phyloP scores from a whole-genome alignment of 2,113 vertebrate species.

The Stegostoma tigrinum region DNA sequence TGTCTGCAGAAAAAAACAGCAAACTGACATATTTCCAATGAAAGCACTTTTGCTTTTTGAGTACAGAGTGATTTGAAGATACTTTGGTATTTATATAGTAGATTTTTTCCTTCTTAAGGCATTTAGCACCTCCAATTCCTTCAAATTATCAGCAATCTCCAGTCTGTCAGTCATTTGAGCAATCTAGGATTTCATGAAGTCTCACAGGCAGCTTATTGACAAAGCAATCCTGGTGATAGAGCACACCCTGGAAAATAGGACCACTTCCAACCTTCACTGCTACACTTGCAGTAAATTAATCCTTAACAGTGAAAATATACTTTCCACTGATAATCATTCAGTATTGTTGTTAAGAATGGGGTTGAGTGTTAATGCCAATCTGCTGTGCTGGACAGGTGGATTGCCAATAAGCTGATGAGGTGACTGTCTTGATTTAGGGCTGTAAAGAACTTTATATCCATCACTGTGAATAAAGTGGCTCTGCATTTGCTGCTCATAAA shows the following conservation, averaged over 20 bases:
- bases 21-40: conserved; percentile 92
- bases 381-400: conserved; percentile 26
- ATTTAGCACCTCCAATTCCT: conserved; percentile 97
- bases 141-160: conserved; percentile 97
- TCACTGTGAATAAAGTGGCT: neutral
- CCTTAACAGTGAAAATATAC: conserved; percentile 60
- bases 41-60: conserved; percentile 88
- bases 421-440: conserved; percentile 23
- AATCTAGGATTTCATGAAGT: conserved; percentile 80
- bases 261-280: conserved; percentile 56
- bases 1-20: conserved; percentile 72
- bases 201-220: conserved; percentile 84
- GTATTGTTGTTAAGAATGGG: conserved; percentile 39
- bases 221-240: conserved; percentile 91
- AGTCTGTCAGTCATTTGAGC: conserved; percentile 82
- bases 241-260: conserved; percentile 77
- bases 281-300: conserved; percentile 64
- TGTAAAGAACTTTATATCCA: conserved; percentile 27
- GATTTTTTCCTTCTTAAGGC: conserved; percentile 93
- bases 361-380: conserved; percentile 15
- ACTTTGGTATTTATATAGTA: conserved; percentile 93
- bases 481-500: conserved; percentile 1
- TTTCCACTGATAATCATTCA: conserved; percentile 58
- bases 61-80: conserved; percentile 90
- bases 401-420: conserved; percentile 24